These are phyloP conservation scores for Prinia subflava DNA, from an alignment of 2,113 vertebrate genomes.

Conservation along the genomic window DNA sequence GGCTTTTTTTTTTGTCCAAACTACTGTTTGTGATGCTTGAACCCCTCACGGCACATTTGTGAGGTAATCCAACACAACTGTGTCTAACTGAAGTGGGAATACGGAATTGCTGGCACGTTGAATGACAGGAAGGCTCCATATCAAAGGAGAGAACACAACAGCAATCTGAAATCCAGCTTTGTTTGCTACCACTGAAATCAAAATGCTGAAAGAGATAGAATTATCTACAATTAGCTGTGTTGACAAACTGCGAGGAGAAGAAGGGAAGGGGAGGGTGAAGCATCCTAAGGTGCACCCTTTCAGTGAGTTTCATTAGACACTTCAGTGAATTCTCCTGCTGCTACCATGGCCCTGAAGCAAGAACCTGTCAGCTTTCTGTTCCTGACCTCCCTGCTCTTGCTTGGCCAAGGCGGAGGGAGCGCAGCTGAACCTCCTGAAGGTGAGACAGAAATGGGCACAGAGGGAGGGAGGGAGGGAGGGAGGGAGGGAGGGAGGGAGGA, in stretches of 20 bases:
- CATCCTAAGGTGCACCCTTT: neutral
- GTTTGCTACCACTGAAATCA: neutral
- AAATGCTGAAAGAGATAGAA: neutral
- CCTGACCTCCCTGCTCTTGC: neutral
- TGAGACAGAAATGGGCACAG: neutral
- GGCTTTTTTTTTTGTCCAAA: neutral
- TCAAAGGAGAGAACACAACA: neutral
- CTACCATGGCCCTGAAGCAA: neutral
- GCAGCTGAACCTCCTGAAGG: neutral
- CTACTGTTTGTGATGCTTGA: neutral
- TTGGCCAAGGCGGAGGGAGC: neutral
- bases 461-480: fast-evolving
- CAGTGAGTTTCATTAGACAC: neutral
- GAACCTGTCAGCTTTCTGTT: neutral
- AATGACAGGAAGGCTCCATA: neutral
- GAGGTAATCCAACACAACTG: neutral
- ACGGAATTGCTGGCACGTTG: neutral
- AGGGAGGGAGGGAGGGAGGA: fast-evolving
- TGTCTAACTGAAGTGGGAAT: neutral
- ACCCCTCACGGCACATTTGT: neutral
- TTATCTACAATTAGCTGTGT: neutral
- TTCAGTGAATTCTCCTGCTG: neutral
- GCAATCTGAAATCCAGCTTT: neutral
- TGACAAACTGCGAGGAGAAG: neutral
- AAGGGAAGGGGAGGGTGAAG: neutral